Percentiles rank a stretch among this genome's conserved stretches.
These are phyloP conservation scores for Pogonocherus hispidulus DNA, from an alignment of 2,888 invertebrate species.

Conservation along the genomic window DNA sequence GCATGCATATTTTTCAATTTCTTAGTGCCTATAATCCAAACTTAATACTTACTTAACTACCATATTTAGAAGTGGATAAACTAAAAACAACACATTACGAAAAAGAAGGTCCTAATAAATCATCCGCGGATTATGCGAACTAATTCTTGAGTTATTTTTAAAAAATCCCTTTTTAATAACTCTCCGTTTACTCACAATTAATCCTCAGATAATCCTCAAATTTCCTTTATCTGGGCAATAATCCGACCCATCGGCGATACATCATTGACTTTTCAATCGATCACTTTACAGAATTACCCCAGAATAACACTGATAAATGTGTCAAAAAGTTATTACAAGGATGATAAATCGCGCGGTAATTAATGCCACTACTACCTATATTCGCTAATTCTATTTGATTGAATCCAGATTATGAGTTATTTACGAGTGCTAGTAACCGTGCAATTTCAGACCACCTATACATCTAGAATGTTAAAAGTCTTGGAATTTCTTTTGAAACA, in stretches of 20 bases:
- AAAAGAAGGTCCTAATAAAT: constrained; percentile 5
- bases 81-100: neutral
- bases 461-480: too few species aligned
- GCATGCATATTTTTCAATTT: too few species aligned
- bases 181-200: constrained; percentile 20
- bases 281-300: constrained; percentile 19
- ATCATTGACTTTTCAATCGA: constrained; percentile 31
- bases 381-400: constrained; percentile 33
- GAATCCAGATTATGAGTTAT: constrained; percentile 25
- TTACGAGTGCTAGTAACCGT: too few species aligned
- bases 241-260: neutral
- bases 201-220: constrained; percentile 25
- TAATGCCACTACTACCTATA: constrained; percentile 26
- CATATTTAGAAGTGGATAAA: too few species aligned
- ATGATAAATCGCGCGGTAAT: constrained; percentile 35
- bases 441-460: too few species aligned
- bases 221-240: constrained; percentile 28
- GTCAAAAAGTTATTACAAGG: constrained; percentile 35
- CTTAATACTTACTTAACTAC: too few species aligned
- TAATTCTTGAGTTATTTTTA: constrained; percentile 10
- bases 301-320: constrained; percentile 27
- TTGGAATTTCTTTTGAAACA: too few species aligned
- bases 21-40: too few species aligned
- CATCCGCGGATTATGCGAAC: constrained; percentile 5
- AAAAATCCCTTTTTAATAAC: constrained; percentile 23